These are phyloP conservation scores for Zoanthus gigantus DNA, from an alignment of 92 coral and sea anemone species.

Conservation along the genomic window DNA sequence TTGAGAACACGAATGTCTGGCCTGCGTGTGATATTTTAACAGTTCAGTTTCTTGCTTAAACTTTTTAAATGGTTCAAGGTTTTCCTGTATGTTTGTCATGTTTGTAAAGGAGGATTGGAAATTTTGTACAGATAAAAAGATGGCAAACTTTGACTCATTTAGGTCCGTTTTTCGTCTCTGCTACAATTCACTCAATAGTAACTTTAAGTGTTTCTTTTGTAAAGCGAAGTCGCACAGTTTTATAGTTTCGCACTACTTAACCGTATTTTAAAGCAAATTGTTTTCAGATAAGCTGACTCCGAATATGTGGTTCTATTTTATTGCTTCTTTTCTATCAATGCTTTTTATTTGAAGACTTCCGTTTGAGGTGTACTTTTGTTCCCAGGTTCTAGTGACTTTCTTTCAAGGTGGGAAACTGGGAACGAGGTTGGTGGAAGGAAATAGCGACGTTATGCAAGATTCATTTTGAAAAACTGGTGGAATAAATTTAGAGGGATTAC, in stretches of 20 bases:
- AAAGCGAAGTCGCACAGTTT: neutral
- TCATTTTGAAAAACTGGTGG: neutral
- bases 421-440: neutral
- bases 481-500: neutral
- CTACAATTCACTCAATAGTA: neutral
- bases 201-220: neutral
- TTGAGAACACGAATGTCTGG: neutral
- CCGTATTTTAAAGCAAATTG: neutral
- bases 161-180: neutral
- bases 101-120: neutral
- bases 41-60: neutral
- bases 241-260: neutral
- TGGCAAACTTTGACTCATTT: neutral
- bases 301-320: neutral
- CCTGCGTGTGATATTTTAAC: neutral
- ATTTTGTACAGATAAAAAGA: slow-evolving; percentile 37
- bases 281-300: neutral
- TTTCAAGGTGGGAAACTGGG: neutral
- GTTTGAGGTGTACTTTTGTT: neutral
- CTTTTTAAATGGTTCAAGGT: neutral
- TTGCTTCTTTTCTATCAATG: neutral
- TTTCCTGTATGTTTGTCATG: neutral
- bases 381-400: neutral
- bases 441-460: neutral
- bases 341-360: neutral